Percentiles rank a stretch among this genome's conserved stretches.
phyloP scores from a whole-genome alignment of 2,113 vertebrate species.

The Aptenodytes patagonicus region DNA sequence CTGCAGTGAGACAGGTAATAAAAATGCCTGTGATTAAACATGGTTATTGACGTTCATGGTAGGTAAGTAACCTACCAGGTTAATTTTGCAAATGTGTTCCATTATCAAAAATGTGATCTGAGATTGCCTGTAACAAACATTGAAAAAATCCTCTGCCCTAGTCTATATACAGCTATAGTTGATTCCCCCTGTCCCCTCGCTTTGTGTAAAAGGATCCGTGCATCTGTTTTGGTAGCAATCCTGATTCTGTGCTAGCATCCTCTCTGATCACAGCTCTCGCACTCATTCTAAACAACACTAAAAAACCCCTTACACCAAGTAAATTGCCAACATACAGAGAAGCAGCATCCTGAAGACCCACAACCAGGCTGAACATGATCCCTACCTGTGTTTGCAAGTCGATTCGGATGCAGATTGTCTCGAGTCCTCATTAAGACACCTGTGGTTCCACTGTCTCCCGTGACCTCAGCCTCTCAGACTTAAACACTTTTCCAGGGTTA shows the following conservation, averaged over 20 bases:
- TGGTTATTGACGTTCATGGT: conserved; percentile 17
- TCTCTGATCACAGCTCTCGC: not conserved
- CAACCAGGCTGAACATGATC: not conserved
- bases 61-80: conserved; percentile 23
- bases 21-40: conserved; percentile 54
- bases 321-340: not conserved
- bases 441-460: not conserved
- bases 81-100: not conserved
- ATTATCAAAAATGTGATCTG: conserved; percentile 15
- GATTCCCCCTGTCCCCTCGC: not conserved
- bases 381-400: not conserved
- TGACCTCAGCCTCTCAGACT: not conserved
- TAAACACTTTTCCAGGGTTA: not conserved
- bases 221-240: not conserved
- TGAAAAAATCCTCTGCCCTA: conserved; percentile 32
- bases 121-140: conserved; percentile 46
- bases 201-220: not conserved
- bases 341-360: not conserved
- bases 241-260: conserved; percentile 34
- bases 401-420: not conserved
- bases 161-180: not conserved
- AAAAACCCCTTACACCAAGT: not conserved
- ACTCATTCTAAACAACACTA: not conserved
- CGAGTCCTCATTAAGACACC: not conserved
- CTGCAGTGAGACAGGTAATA: conserved; percentile 37